Evolutionary conservation across 2,888 invertebrate species (phyloP).

Genomic region (Apamea monoglypha): DNA sequence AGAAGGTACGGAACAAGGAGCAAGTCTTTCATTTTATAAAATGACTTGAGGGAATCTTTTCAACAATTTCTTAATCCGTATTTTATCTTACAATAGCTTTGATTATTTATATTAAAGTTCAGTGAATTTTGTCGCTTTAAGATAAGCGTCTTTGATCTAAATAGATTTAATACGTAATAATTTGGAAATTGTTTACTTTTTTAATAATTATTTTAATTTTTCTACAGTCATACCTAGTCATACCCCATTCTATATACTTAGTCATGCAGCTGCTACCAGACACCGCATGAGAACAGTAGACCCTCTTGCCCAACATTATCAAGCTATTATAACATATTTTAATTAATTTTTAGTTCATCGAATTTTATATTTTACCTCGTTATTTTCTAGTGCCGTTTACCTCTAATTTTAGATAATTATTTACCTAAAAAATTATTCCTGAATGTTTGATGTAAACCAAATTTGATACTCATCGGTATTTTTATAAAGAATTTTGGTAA

Average conservation of each 20-base stretch:
- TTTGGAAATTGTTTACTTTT: neutral
- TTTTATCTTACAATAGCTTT: constrained; percentile 28
- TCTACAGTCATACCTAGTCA: neutral
- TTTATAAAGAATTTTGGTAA: neutral
- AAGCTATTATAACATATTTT: neutral
- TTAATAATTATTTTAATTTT: neutral
- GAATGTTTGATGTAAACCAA: constrained; percentile 7
- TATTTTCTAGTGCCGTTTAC: neutral
- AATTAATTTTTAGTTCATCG: neutral
- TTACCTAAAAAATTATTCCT: neutral
- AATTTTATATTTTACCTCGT: neutral
- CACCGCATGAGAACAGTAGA: neutral
- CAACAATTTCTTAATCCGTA: constrained; percentile 28
- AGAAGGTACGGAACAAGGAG: constrained; percentile 41
- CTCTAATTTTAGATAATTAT: constrained; percentile 5
- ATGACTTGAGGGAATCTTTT: constrained; percentile 33
- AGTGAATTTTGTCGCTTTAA: constrained; percentile 19
- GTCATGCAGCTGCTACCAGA: neutral
- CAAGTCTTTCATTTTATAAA: constrained; percentile 41
- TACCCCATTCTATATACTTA: too few species aligned
- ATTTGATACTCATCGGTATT: neutral
- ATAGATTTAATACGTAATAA: neutral
- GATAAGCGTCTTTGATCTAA: neutral
- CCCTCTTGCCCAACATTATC: neutral
- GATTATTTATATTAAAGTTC: constrained; percentile 23